These are phyloP conservation scores for Pyrrhia umbra DNA, from an alignment of 2,888 invertebrate genomes.

Conservation along the genomic window DNA sequence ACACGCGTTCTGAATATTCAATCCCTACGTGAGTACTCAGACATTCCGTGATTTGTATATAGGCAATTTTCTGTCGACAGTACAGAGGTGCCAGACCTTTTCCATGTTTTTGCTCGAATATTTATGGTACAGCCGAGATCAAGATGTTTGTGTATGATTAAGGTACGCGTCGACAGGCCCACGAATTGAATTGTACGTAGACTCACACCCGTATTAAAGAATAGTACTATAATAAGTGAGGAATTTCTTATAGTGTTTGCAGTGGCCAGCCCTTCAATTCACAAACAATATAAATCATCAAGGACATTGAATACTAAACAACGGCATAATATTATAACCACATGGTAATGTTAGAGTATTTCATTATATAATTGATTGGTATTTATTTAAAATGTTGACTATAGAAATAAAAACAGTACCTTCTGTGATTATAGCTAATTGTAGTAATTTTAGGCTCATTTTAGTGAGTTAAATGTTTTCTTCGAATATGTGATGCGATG, in stretches of 20 bases:
- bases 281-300: no score
- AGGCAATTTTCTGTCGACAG: slow-evolving; percentile 38
- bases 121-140: slow-evolving; percentile 37
- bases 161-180: slow-evolving; percentile 23
- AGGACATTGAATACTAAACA: no score
- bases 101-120: slow-evolving; percentile 31
- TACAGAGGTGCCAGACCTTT: slow-evolving; percentile 38
- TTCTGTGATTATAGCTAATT: no score
- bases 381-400: no score
- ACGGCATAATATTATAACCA: no score
- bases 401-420: no score
- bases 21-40: slow-evolving; percentile 38
- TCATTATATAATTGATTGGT: no score
- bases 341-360: no score
- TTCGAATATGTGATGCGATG: neutral
- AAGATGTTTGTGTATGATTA: slow-evolving; percentile 29
- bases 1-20: slow-evolving; percentile 48
- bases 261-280: no score
- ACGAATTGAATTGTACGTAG: neutral
- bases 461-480: neutral
- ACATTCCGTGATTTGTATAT: slow-evolving; percentile 44
- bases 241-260: no score
- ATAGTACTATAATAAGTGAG: no score
- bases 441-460: neutral
- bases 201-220: no score